Conservation (phyloP, 2,888 invertebrate genomes). For the Brachypterus glaber region DNA sequence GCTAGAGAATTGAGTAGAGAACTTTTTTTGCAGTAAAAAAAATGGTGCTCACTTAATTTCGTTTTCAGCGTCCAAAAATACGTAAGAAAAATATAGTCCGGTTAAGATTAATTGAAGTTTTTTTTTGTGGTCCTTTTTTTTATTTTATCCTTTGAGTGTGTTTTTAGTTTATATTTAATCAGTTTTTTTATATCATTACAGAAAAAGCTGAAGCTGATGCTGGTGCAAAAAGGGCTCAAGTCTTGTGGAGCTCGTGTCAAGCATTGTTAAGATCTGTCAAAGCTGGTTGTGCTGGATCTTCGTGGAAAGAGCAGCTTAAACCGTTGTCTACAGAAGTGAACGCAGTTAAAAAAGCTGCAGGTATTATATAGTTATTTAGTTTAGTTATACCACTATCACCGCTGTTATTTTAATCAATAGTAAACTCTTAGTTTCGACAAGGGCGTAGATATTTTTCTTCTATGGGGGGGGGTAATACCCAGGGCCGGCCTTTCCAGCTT, state of each 20-base stretch:
- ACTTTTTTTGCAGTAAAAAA: slow-evolving; percentile 5
- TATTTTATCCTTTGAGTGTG: slow-evolving; percentile 27
- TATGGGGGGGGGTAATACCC: too few relatives aligned
- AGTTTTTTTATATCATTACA: slow-evolving; percentile 30
- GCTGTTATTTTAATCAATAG: too few relatives aligned
- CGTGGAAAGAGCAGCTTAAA: slow-evolving; percentile 49
- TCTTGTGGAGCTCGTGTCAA: slow-evolving; percentile 91
- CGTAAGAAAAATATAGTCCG: too few relatives aligned
- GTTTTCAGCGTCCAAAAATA: not conserved
- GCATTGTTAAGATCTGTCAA: slow-evolving; percentile 70
- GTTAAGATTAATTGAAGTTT: too few relatives aligned
- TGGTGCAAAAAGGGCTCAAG: slow-evolving; percentile 70
- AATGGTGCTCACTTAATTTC: slow-evolving; percentile 5
- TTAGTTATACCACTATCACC: too few relatives aligned
- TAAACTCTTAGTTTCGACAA: too few relatives aligned
- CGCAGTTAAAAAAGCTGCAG: slow-evolving; percentile 65
- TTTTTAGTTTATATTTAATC: slow-evolving; percentile 5
- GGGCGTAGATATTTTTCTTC: too few relatives aligned
- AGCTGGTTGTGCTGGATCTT: slow-evolving; percentile 48
- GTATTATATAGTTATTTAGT: too few relatives aligned
- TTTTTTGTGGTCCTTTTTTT: too few relatives aligned
- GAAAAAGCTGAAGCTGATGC: slow-evolving; percentile 65
- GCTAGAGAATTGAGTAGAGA: too few relatives aligned
- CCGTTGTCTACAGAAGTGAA: slow-evolving; percentile 59
- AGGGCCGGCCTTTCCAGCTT: too few relatives aligned